Percentiles rank a stretch among this genome's conserved stretches.
Evolutionary conservation across 2,797 vertebrate species (phyloP).

Genomic region (Poecilia gillii): DNA sequence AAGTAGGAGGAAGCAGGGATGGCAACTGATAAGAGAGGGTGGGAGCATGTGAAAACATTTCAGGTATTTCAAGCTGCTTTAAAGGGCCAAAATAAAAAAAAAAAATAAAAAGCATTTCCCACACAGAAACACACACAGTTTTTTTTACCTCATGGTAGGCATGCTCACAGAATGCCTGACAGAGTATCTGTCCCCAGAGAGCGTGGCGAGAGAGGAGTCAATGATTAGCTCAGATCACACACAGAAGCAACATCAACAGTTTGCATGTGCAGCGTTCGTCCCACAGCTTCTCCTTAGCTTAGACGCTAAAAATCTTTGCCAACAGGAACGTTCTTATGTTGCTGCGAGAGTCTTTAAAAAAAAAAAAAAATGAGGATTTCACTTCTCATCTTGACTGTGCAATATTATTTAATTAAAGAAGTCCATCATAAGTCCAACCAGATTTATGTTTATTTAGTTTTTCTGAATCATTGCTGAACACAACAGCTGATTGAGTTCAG

Average conservation of each 20-base stretch:
- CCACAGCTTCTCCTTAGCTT: not conserved
- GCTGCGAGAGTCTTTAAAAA: not conserved
- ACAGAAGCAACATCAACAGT: conserved; percentile 15
- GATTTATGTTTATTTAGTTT: not conserved
- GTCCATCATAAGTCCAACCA: not conserved
- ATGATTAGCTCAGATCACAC: conserved; percentile 66
- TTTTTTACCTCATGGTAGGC: conserved; percentile 97
- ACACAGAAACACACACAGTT: not conserved
- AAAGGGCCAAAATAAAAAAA: not conserved
- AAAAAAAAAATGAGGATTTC: not conserved
- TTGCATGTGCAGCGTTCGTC: conserved; percentile 2
- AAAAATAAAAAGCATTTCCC: not conserved
- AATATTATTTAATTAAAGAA: not conserved
- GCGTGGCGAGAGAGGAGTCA: conserved; percentile 78
- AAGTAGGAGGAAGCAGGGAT: not conserved
- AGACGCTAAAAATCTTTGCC: not conserved
- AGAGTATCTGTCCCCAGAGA: conserved; percentile 90
- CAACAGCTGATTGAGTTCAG: conserved; percentile 8
- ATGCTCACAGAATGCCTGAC: conserved; percentile 97
- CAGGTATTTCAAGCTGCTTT: not conserved
- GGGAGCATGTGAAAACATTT: not conserved
- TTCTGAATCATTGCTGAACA: conserved; percentile 12
- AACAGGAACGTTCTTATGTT: not conserved
- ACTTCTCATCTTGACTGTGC: not conserved
- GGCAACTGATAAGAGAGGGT: not conserved